Base-by-base conservation (phyloP, 2,888 invertebrate genomes). In the Xiphydria camelus region DNA sequence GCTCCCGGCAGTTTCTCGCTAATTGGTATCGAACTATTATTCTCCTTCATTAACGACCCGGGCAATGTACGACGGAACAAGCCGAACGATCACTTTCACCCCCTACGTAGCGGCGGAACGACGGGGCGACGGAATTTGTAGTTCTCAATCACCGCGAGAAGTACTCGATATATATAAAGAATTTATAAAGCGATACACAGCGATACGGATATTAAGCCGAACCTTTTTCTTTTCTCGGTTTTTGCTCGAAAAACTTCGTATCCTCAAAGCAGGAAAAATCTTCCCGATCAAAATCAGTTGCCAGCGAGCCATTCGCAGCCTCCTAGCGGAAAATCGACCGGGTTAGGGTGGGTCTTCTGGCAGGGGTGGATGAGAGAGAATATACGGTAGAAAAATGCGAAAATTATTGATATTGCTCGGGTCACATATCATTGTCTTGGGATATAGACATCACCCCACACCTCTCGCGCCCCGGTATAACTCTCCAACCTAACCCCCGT, bases 1-100 rank as follows among this genome's bases (percentile, higher is more conserved):
- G 42, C 49, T 57, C 22, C 38, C 33, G 38, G 55, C 66, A 64
- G 67, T 68, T 70, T 67, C 61, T 64, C 63, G 67, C 69, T 75
- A 75, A 75, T 75, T 75, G 73, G 72, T 71, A 75, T 75, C 68
- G 75, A 75, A 75, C 75, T 73, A 65, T 73, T 75, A 74, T 69
- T 72, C 64, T 59, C 68, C 62, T 62, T 70, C 70, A 67, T 73
- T 69, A 70, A 71, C 67, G 62, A 47, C 57, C 45, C 45, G 57
- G 53, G 54, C 55, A n/a, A n/a, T n/a, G n/a, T n/a, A n/a, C n/a
- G n/a, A n/a, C n/a, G n/a, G n/a, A n/a, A n/a, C n/a, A n/a, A n/a
- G n/a, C n/a, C n/a, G n/a, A n/a, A n/a, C n/a, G n/a, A n/a, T n/a
- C n/a, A n/a, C n/a, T n/a, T n/a, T n/a, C n/a, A n/a, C n/a, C n/a